Evolutionary conservation across 2,113 vertebrate species (phyloP).

Genomic region (Nerophis lumbriciformis): DNA sequence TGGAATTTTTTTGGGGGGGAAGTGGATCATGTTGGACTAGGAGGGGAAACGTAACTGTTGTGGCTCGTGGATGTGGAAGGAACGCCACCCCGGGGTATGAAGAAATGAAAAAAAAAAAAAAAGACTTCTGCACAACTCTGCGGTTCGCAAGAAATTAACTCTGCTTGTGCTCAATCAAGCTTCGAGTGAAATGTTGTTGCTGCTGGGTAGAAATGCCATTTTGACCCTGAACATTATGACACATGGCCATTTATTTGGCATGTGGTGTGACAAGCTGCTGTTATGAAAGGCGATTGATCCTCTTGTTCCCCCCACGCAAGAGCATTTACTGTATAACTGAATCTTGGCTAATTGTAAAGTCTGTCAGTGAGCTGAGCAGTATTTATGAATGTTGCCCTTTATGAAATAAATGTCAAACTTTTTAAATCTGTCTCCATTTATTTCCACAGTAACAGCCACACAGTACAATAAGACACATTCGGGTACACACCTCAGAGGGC

Average conservation of each 20-base stretch:
- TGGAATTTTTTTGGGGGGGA: constrained; percentile 6
- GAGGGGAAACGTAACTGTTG: constrained; percentile 35
- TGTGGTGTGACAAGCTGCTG: constrained; percentile 8
- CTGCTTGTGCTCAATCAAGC: constrained; percentile 1
- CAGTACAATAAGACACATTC: too few species aligned
- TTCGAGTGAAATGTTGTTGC: constrained; percentile 51
- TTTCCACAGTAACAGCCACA: too few species aligned
- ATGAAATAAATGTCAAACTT: constrained; percentile 57
- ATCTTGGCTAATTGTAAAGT: constrained; percentile 16
- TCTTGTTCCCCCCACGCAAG: not conserved
- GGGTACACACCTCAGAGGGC: too few species aligned
- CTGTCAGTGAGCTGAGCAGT: constrained; percentile 44
- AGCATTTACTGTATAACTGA: not conserved
- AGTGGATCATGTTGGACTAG: constrained; percentile 40
- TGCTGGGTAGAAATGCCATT: constrained; percentile 51
- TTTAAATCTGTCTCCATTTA: not conserved
- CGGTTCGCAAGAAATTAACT: too few species aligned
- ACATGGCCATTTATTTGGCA: constrained; percentile 45
- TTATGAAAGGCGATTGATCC: not conserved
- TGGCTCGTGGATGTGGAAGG: constrained; percentile 44
- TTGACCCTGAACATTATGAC: constrained; percentile 40
- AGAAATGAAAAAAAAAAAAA: constrained; percentile 12
- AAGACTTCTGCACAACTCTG: too few species aligned
- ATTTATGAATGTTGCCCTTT: constrained; percentile 56
- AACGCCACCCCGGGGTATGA: not conserved